Percentiles rank a stretch among this genome's conserved stretches.
Conservation (phyloP, 2,888 invertebrate genomes). For the Cordilura impudica region DNA sequence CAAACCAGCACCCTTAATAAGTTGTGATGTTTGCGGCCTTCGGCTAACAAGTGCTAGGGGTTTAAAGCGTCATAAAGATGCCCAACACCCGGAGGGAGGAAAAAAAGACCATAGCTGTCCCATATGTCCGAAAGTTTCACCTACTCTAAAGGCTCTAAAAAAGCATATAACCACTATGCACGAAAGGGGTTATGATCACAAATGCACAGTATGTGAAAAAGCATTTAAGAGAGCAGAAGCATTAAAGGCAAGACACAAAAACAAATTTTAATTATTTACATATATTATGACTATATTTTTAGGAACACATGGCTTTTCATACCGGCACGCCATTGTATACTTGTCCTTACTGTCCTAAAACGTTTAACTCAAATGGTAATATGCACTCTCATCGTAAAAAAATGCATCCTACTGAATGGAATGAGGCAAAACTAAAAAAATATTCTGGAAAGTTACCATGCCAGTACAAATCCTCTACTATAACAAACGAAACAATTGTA, state of each 20-base stretch:
- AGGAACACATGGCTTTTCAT: conserved; percentile 76
- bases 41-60: conserved; percentile 71
- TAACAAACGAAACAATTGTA: neutral
- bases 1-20: conserved; percentile 67
- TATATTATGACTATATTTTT: neutral
- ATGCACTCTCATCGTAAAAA: conserved; percentile 75
- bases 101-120: conserved; percentile 71
- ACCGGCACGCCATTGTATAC: conserved; percentile 72
- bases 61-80: conserved; percentile 71
- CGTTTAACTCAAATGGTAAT: conserved; percentile 74
- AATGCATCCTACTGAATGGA: conserved; percentile 74
- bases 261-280: conserved; percentile 66
- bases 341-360: conserved; percentile 73
- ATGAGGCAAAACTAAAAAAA: conserved; percentile 63
- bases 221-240: conserved; percentile 72
- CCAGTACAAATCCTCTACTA: neutral
- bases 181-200: conserved; percentile 70
- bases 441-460: conserved; percentile 47
- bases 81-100: conserved; percentile 72
- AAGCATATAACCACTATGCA: conserved; percentile 76
- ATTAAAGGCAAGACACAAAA: conserved; percentile 32
- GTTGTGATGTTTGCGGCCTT: conserved; percentile 73
- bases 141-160: conserved; percentile 73
- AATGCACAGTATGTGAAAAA: conserved; percentile 75
- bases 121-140: conserved; percentile 74